Evolutionary conservation across 2,888 invertebrate species (phyloP), one percentile per base, ranked within the genome.

Genomic region (Blera fallax): DNA sequence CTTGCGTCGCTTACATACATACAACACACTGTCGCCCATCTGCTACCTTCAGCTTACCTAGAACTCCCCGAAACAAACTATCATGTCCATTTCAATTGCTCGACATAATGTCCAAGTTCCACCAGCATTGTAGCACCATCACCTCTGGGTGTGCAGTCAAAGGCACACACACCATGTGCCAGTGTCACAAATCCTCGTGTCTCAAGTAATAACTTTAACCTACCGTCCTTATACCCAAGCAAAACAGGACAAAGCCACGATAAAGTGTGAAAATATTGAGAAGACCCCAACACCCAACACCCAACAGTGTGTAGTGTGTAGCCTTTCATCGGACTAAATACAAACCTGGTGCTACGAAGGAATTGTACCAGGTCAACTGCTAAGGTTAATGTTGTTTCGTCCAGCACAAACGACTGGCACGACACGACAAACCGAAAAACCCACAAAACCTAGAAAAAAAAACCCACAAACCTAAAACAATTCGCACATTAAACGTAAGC

Each of bases 211-310:
- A 85, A 85, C 85, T 85, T 85, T 81, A 85, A 77, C 85, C 76
- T 74, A 79, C 62, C 65, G 14, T 58, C 50, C 24, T 24, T 6
- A 32, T 48, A 3, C n/a, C 24, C 24, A 5, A 45, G 45, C 34
- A 29, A n/a, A n/a, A n/a, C 21, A 48, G 16, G 18, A 58, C 67
- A 85, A 77, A 80, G 37, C 70, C 58, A 72, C 85, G 60, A 81
- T 81, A 85, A 85, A 85, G 85, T 85, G 85, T 85, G 76, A 85
- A 85, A 85, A 81, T 85, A 85, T 85, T 81, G 85, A 79, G 70
- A 50, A 80, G 70, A 76, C 18, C 58, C 58, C 24, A 58, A n/a
- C n/a, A n/a, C n/a, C n/a, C n/a, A n/a, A n/a, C n/a, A n/a, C n/a
- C n/a, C n/a, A n/a, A n/a, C n/a, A n/a, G n/a, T n/a, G n/a, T 10